Evolutionary conservation across 2,888 invertebrate genomes (phyloP), one percentile per base, ranked within the genome.

Genomic region (Idaea biselata): DNA sequence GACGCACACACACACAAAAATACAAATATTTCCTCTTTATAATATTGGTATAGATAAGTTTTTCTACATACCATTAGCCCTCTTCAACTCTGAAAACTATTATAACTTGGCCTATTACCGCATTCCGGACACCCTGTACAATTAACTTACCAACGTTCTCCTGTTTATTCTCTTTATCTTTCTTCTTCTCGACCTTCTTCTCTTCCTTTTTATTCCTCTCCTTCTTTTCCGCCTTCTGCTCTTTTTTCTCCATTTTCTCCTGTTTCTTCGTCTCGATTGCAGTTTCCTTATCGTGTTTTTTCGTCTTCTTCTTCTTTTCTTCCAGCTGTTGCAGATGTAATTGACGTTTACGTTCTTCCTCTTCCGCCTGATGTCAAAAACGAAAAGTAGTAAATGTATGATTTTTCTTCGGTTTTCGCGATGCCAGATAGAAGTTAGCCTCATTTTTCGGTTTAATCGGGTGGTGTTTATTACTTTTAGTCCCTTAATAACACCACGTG

Each of bases 61-160:
- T 3, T 25, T 25, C 25, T 25, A 25, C 25, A 25, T 25, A 25
- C 25, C 5, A 25, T 25, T 25, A 25, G 25, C 25, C 25, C 25
- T 25, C 25, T 3, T 25, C 5, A 25, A 25, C 25, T 25, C 5
- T 25, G 25, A 25, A 25, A 3, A 25, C 25, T 25, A 25, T 25
- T 25, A 25, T 25, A 25, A 25, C 25, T 25, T 25, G 5, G 25
- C 25, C 25, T 25, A 25, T 25, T 25, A 25, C 25, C 5, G 1
- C 3, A 25, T 25, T 25, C 25, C 25, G 5, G 25, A 25, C 25
- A 18, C 11, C 25, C 25, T 25, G 3, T 44, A 14, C 11, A 44
- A 11, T 11, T 44, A 16, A 74, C 82, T 73, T 31, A 88, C 88
- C 80, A 73, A 67, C 78, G 71, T 87, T 90, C 63, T 89, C 91